phyloP scores from a whole-genome alignment of 2,888 invertebrate species.

The Nemapogon koenigi region DNA sequence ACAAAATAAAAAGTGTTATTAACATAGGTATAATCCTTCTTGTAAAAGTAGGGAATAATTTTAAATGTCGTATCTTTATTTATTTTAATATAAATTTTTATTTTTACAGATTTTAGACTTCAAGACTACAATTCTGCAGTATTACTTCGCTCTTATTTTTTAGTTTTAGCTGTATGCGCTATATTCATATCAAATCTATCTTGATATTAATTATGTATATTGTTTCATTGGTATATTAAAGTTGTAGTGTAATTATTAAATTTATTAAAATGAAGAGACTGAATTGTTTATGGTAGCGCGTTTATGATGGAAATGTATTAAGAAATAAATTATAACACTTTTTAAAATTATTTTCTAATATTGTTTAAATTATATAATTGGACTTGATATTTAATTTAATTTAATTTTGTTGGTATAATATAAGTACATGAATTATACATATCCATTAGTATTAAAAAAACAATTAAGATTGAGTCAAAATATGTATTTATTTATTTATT shows the following conservation, averaged over 20 bases:
- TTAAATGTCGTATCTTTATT: no score
- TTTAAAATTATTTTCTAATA: not conserved
- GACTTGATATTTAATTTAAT: not conserved
- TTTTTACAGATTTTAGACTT: conserved; percentile 56
- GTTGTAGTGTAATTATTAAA: not conserved
- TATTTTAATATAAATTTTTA: not conserved
- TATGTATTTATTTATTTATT: not conserved
- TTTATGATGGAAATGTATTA: no score
- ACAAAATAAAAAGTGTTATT: no score
- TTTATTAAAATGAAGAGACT: conserved; percentile 8
- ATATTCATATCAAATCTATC: not conserved
- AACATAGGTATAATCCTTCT: no score
- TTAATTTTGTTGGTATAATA: not conserved
- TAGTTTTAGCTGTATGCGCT: not conserved
- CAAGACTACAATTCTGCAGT: conserved; percentile 41
- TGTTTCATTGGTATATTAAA: not conserved
- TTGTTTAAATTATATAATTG: not conserved
- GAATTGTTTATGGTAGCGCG: conserved; percentile 6
- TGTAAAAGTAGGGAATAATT: no score
- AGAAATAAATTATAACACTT: not conserved
- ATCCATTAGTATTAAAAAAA: not conserved
- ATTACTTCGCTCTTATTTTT: not conserved
- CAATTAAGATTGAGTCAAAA: not conserved
- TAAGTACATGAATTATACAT: not conserved
- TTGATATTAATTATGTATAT: not conserved